A percentile compares a stretch with the other conserved stretches of the same genome.
Conservation (phyloP, 2,113 vertebrate genomes). For the Mustelus asterias region DNA sequence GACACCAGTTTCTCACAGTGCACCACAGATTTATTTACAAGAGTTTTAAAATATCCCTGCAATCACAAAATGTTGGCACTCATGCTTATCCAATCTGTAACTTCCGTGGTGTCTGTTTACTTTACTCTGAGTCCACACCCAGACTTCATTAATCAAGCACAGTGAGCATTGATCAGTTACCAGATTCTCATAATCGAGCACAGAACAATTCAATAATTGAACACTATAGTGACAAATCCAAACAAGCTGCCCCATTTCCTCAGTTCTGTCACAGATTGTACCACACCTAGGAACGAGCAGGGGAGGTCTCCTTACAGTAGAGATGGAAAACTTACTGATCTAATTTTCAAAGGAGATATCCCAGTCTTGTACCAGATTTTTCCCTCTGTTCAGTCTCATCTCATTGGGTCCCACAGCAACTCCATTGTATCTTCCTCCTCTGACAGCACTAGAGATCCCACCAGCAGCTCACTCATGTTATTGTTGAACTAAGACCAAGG, state of each 20-base stretch:
- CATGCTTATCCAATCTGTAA: too few relatives aligned
- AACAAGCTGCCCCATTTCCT: background rate
- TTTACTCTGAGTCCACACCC: too few relatives aligned
- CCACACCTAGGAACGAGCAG: background rate
- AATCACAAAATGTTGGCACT: too few relatives aligned
- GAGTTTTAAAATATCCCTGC: too few relatives aligned
- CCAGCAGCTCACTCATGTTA: background rate
- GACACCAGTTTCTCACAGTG: too few relatives aligned
- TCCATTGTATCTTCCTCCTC: background rate
- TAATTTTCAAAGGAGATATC: background rate
- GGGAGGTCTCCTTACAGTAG: too few relatives aligned
- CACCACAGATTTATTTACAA: too few relatives aligned
- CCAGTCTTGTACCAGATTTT: background rate
- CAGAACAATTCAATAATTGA: too few relatives aligned
- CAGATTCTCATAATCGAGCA: too few relatives aligned
- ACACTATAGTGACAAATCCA: background rate
- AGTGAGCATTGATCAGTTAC: too few relatives aligned
- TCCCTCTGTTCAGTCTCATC: background rate
- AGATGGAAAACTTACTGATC: background rate
- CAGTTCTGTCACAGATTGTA: background rate
- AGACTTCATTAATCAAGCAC: too few relatives aligned
- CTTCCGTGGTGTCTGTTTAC: too few relatives aligned
- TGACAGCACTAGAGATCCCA: background rate
- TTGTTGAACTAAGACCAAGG: background rate
- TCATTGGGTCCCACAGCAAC: background rate